These are phyloP conservation scores for Lycaon pictus DNA, from an alignment of 2,113 vertebrate species.

Conservation along the genomic window DNA sequence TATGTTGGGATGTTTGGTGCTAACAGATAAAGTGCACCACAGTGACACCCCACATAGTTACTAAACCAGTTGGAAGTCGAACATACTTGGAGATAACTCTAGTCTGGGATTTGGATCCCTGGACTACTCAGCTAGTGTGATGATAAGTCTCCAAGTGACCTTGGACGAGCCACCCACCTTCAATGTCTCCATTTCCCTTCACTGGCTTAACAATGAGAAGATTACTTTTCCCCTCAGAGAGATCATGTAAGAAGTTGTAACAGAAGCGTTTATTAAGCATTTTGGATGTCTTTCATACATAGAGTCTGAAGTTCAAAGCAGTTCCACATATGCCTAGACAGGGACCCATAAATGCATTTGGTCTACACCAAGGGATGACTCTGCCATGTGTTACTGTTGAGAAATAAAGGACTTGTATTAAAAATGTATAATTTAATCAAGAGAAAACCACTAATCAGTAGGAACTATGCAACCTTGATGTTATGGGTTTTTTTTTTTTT, in stretches of 20 bases:
- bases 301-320: constrained; percentile 67
- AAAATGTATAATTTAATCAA: constrained; percentile 88
- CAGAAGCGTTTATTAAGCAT: constrained; percentile 53
- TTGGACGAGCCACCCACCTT: not conserved
- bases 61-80: constrained; percentile 2
- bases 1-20: not conserved
- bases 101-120: not conserved
- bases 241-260: not conserved
- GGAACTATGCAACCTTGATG: constrained; percentile 82
- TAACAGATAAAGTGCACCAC: not conserved
- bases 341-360: constrained; percentile 59
- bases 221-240: constrained; percentile 1
- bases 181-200: not conserved
- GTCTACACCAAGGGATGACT: constrained; percentile 46
- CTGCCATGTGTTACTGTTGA: constrained; percentile 64
- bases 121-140: not conserved
- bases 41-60: not conserved
- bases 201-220: not conserved
- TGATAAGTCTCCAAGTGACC: not conserved
- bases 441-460: constrained; percentile 84
- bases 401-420: constrained; percentile 82
- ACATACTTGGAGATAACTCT: not conserved
- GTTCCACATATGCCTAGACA: constrained; percentile 32
- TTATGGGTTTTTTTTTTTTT: constrained; percentile 57
- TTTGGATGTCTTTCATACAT: constrained; percentile 58